These are phyloP conservation scores for Drosophila conformis DNA, from an alignment of 2,888 invertebrate genomes.

Conservation along the genomic window DNA sequence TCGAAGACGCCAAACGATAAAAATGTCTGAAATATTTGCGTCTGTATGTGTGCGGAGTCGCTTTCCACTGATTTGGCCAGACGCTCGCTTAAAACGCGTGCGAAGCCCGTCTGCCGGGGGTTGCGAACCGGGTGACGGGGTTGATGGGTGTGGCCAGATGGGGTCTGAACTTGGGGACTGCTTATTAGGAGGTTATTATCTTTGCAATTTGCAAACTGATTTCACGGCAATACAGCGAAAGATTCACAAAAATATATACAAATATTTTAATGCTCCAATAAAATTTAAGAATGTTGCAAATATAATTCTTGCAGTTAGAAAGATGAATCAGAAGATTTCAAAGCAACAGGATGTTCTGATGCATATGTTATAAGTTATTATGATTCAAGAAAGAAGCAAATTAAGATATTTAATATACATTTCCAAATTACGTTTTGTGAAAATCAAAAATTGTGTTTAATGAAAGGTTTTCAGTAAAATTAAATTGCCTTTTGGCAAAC, in stretches of 20 bases:
- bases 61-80: slow-evolving; percentile 74
- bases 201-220: slow-evolving; percentile 81
- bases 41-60: slow-evolving; percentile 58
- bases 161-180: slow-evolving; percentile 31
- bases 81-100: slow-evolving; percentile 63
- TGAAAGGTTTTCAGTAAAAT: not conserved
- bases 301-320: slow-evolving; percentile 6
- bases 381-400: not conserved
- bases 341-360: not conserved
- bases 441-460: not conserved
- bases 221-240: slow-evolving; percentile 44
- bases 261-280: slow-evolving; percentile 3
- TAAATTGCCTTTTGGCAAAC: not conserved
- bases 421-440: not conserved
- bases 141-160: slow-evolving; percentile 48
- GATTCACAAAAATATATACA: slow-evolving; percentile 14
- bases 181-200: slow-evolving; percentile 80
- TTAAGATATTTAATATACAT: not conserved
- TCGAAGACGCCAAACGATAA: slow-evolving; percentile 84
- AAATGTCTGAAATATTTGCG: slow-evolving; percentile 83
- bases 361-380: not conserved
- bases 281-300: slow-evolving; percentile 21
- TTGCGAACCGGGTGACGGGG: not conserved
- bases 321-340: not conserved
- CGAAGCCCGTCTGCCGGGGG: slow-evolving; percentile 10